phyloP scores from a whole-genome alignment of 2,113 vertebrate genomes.

The Bufo bufo region DNA sequence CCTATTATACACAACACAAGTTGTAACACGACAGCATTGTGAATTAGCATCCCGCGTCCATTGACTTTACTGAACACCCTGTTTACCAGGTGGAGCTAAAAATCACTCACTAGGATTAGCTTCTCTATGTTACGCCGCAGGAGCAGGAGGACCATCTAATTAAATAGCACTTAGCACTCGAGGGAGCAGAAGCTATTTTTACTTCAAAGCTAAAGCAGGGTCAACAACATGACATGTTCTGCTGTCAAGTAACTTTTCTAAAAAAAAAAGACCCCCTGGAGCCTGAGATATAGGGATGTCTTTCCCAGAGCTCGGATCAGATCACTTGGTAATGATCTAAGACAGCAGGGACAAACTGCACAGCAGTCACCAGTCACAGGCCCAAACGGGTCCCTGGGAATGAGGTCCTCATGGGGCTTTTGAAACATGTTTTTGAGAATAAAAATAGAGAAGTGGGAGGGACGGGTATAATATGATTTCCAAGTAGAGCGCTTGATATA shows the following conservation, averaged over 20 bases:
- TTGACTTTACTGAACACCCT: background rate
- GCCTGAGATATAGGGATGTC: background rate
- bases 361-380: conserved; percentile 22
- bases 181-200: conserved; percentile 44
- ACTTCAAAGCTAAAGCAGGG: conserved; percentile 19
- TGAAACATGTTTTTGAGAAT: conserved; percentile 24
- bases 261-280: conserved; percentile 31
- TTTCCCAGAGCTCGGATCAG: conserved; percentile 51
- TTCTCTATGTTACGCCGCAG: background rate
- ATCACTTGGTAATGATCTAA: conserved; percentile 42
- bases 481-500: background rate
- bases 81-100: conserved; percentile 28
- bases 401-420: conserved; percentile 9
- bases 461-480: conserved; percentile 5
- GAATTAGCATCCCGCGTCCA: conserved; percentile 2
- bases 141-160: conserved; percentile 21
- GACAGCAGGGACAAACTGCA: conserved; percentile 21
- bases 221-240: conserved; percentile 40
- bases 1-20: background rate
- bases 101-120: conserved; percentile 2
- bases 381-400: conserved; percentile 40
- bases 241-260: conserved; percentile 34
- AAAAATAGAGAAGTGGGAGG: conserved; percentile 42
- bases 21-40: background rate
- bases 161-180: conserved; percentile 41